Evolutionary conservation across 2,113 vertebrate genomes (phyloP), one percentile per base, ranked within the genome.

Genomic region (Baryphthengus martii): DNA sequence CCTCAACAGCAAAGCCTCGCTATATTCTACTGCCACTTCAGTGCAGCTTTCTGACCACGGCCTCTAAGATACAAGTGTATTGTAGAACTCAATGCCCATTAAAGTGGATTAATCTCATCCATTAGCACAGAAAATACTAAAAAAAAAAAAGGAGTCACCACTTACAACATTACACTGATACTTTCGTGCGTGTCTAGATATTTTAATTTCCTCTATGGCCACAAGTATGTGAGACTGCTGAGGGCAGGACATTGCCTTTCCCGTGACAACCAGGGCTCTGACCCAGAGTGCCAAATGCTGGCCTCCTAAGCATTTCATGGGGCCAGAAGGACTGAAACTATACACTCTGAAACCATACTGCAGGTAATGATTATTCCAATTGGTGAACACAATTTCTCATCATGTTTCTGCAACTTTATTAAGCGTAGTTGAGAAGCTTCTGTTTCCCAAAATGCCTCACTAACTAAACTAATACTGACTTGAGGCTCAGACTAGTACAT

Each of bases 61-160:
- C 39, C 35, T 62, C 31, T 20, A 10, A 11, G 56, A 39, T 4
- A 1, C 0, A 53, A 50, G 68, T 4, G 6, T 8, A 8, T 0
- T 31, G n/a, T 25, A 74, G 44, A 58, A 47, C 31, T 55, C 44
- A 14, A 1, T 6, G 9, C 45, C 72, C 68, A 2, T 44, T 68
- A 25, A 2, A 58, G 10, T 6, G 19, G 55, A 35, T 87, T 73
- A 37, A 80, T 37, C 33, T 83, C 37, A 70, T 20, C 28, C 40
- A 55, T 39, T 23, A 77, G 40, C 10, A 70, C 28, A 42, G 26
- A 66, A 90, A 58, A 59, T 5, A 37, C 2, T 53, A 12, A 59
- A 40, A 59, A 52, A 52, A n/a, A n/a, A n/a, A 42, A 81, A 84
- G 49, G 47, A 59, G n/a, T 5, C 21, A 20, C 10, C 53, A 26